These are phyloP conservation scores for Listronotus oregonensis DNA, from an alignment of 1,140 invertebrate genomes.

Conservation along the genomic window DNA sequence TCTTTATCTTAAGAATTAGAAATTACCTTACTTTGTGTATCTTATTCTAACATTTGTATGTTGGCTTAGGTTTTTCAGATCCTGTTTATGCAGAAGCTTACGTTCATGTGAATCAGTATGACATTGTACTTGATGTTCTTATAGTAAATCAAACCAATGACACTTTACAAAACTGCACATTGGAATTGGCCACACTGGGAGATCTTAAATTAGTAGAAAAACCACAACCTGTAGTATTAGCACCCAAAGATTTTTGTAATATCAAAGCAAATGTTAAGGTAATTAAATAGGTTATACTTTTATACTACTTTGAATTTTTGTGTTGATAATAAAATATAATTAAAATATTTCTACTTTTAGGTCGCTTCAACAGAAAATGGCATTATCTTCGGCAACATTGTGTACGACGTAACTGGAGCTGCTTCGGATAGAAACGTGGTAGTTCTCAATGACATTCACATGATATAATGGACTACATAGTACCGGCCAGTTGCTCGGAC, in stretches of 20 bases:
- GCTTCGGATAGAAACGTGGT: slow-evolving; percentile 95
- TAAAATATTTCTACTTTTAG: slow-evolving; percentile 10
- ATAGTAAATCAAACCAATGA: slow-evolving; percentile 98
- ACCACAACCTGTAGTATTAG: slow-evolving; percentile 92
- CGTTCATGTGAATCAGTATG: slow-evolving; percentile 99
- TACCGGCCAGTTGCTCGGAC: slow-evolving; percentile 94
- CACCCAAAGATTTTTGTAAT: slow-evolving; percentile 95
- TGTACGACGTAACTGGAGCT: slow-evolving; percentile 94
- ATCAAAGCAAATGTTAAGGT: slow-evolving; percentile 96
- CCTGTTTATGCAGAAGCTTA: slow-evolving; percentile 99
- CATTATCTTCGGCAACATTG: slow-evolving; percentile 99
- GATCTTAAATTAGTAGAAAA: slow-evolving; percentile 98
- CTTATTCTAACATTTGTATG: not conserved
- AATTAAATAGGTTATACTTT: not conserved
- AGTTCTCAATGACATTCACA: slow-evolving; percentile 98
- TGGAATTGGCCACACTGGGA: slow-evolving; percentile 96
- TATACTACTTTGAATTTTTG: no score
- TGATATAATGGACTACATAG: slow-evolving; percentile 99
- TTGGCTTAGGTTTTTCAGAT: slow-evolving; percentile 81
- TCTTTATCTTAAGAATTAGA: no score
- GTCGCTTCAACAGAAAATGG: slow-evolving; percentile 97
- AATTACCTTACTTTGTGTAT: no score
- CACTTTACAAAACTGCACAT: slow-evolving; percentile 96
- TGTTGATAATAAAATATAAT: no score
- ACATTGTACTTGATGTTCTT: slow-evolving; percentile 95